These are phyloP conservation scores for Cyanoliseus patagonus DNA, from an alignment of 2,113 vertebrate genomes.

Conservation along the genomic window DNA sequence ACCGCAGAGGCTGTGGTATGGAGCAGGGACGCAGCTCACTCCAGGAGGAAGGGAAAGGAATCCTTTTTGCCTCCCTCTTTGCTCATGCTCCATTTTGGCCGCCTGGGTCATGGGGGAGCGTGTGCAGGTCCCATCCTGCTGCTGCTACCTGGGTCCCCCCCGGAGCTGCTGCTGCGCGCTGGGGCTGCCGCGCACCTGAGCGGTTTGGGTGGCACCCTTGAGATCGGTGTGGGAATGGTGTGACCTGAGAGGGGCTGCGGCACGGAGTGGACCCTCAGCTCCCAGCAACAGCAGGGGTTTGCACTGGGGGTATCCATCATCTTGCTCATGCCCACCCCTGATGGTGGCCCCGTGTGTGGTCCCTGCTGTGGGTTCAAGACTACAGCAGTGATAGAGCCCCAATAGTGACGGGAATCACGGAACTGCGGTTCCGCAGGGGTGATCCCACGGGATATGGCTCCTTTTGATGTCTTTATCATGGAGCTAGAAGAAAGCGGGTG, in stretches of 20 bases:
- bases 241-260: neutral
- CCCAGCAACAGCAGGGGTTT: neutral
- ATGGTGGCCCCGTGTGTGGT: neutral
- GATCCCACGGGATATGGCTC: rapidly evolving
- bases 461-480: neutral
- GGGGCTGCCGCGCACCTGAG: neutral
- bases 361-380: neutral
- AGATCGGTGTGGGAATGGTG: neutral
- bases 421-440: rapidly evolving
- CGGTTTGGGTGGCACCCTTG: neutral
- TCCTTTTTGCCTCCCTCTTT: neutral
- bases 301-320: rapidly evolving
- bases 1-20: neutral
- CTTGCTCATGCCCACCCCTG: rapidly evolving
- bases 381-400: neutral
- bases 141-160: neutral
- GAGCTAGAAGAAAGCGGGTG: neutral
- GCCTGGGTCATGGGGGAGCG: neutral
- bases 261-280: rapidly evolving
- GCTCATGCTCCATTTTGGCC: neutral
- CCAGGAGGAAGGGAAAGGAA: slow-evolving; percentile 8
- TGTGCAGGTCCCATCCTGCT: neutral
- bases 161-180: neutral
- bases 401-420: neutral
- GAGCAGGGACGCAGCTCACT: neutral